Evolutionary conservation across 1,140 invertebrate species (phyloP), one percentile per base, ranked within the genome.

Genomic region (Bathynomus jamesi): DNA sequence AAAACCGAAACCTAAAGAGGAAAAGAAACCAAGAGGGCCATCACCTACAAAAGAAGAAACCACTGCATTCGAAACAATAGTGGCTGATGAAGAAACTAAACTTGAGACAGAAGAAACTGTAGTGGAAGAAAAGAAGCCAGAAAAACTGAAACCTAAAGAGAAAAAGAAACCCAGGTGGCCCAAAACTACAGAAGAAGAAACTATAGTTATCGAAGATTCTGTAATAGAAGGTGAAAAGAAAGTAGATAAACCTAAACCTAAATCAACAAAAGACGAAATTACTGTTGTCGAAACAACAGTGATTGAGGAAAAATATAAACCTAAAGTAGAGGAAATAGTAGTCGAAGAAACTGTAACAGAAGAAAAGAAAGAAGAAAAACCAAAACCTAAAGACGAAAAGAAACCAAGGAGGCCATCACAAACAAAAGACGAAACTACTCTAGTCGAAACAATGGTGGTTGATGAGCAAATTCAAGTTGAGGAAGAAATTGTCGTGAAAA

Each of bases 301-400:
- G 7, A 40, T 8, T 8, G 32, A 40, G 17, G 32, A 40, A 17
- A 8, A 40, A 7, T 8, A 8, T 40, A 40, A 40, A 40, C 17
- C 21, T 1, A n/a, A 66, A 21, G 10, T 25, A 28, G 8, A 63
- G 24, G 61, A 27, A 24, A 28, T 4, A 63, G n/a, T 29, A 21
- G 11, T 21, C 11, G 67, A 53, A 29, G 31, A 27, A 8, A 72
- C 21, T 29, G 32, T 29, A 70, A 67, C 25, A 32, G 21, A 67
- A 32, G 29, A 71, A 53, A 27, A 73, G 32, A 53, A 67, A 53
- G 40, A n/a, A n/a, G n/a, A 5, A 28, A 72, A 72, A 63, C 64
- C 46, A 7, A 53, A 2, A 1, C 40, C 40, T 53, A 53, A 53
- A 5, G 21, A 40, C 7, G 32, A 53, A 53, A 53, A 1, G 21